phyloP scores from a whole-genome alignment of 2,113 vertebrate species.

The Dipodomys ordii region DNA sequence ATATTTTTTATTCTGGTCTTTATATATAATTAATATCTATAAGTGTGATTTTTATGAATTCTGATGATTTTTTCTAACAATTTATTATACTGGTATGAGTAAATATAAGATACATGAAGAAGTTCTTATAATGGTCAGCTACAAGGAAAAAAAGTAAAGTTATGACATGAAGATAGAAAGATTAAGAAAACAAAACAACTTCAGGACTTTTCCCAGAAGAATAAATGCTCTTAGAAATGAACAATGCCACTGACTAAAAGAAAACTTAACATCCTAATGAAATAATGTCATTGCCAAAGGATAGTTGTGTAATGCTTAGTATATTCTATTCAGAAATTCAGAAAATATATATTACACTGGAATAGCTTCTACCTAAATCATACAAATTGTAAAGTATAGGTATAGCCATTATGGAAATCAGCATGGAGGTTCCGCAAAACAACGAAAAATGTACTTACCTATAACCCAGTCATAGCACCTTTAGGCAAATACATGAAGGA shows the following conservation, averaged over 20 bases:
- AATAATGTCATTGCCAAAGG: constrained; percentile 32
- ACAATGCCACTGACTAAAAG: not conserved
- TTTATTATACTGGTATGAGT: not conserved
- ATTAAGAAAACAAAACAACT: constrained; percentile 9
- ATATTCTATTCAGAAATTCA: constrained; percentile 48
- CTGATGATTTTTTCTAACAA: not conserved
- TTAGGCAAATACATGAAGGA: too few species aligned
- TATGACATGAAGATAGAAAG: constrained; percentile 32
- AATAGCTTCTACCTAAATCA: constrained; percentile 50
- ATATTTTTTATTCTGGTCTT: not conserved
- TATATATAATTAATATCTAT: constrained; percentile 1
- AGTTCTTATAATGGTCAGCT: not conserved
- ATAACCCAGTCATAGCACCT: too few species aligned
- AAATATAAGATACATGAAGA: not conserved
- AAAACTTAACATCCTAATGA: not conserved
- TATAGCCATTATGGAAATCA: too few species aligned
- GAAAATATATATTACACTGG: constrained; percentile 12
- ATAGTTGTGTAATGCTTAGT: constrained; percentile 26
- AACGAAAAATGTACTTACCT: too few species aligned
- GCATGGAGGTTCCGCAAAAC: too few species aligned
- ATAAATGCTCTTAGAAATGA: constrained; percentile 56
- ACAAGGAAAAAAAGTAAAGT: constrained; percentile 32
- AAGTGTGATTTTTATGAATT: constrained; percentile 35
- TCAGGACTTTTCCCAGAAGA: constrained; percentile 8
- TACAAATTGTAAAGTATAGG: not conserved